These are phyloP conservation scores for Cyprinodon variegatus DNA, from an alignment of 2,113 vertebrate species.

Conservation along the genomic window DNA sequence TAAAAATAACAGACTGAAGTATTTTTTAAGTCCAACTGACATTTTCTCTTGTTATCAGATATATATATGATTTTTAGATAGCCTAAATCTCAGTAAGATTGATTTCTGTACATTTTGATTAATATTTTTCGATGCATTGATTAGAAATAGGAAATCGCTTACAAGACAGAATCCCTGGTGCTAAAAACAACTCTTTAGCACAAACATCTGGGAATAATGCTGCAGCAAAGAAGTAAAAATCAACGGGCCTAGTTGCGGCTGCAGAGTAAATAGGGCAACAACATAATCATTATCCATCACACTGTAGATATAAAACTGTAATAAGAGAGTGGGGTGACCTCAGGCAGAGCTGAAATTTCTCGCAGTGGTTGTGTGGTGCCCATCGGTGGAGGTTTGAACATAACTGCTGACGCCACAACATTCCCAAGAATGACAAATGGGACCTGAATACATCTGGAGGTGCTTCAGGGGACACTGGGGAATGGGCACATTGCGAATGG, in stretches of 20 bases:
- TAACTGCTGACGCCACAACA: slow-evolving; percentile 79
- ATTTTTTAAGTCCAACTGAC: background rate
- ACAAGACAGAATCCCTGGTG: background rate
- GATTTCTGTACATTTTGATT: background rate
- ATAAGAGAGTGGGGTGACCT: slow-evolving; percentile 70
- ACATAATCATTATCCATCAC: slow-evolving; percentile 70
- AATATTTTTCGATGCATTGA: background rate
- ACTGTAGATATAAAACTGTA: slow-evolving; percentile 62
- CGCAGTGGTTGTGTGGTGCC: slow-evolving; percentile 35
- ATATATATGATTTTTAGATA: background rate
- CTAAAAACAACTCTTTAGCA: slow-evolving; percentile 15
- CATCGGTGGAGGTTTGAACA: slow-evolving; percentile 58
- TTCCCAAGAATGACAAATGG: slow-evolving; percentile 79
- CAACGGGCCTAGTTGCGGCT: slow-evolving; percentile 27
- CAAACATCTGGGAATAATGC: slow-evolving; percentile 9
- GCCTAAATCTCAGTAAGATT: background rate
- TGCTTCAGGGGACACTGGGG: slow-evolving; percentile 67
- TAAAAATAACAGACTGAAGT: no score
- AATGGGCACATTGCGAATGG: slow-evolving; percentile 62
- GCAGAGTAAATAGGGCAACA: slow-evolving; percentile 70
- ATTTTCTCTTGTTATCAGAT: no score
- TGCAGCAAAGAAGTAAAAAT: slow-evolving; percentile 33
- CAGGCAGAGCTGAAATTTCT: slow-evolving; percentile 52
- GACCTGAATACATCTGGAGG: slow-evolving; percentile 76
- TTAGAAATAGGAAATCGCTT: background rate